Percentiles rank a stretch among this genome's conserved stretches.
phyloP scores from a whole-genome alignment of 2,113 vertebrate species.

The Dermatemys mawii region DNA sequence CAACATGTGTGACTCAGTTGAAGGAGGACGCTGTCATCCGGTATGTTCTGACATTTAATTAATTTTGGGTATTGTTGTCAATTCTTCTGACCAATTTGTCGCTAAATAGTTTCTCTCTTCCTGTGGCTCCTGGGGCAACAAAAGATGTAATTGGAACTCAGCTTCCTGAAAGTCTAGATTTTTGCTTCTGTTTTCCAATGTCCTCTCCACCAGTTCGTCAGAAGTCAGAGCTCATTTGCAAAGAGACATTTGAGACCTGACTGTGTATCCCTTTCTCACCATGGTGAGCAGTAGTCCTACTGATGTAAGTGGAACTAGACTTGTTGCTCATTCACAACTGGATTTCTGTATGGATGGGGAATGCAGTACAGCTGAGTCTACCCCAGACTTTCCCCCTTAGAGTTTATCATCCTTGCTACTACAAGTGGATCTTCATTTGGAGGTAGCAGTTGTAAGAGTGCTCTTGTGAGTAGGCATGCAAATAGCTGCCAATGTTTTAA shows the following conservation, averaged over 20 bases:
- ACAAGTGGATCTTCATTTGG: neutral
- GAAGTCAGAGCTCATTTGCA: neutral
- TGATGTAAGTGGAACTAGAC: neutral
- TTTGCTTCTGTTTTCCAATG: slow-evolving; percentile 36
- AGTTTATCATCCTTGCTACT: neutral
- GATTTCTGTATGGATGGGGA: neutral
- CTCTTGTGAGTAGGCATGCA: neutral
- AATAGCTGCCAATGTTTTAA: neutral
- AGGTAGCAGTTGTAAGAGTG: neutral
- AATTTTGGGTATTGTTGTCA: slow-evolving; percentile 44
- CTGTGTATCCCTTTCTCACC: neutral
- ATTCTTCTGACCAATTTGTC: slow-evolving; percentile 31
- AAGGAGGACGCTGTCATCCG: slow-evolving; percentile 46
- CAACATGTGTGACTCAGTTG: slow-evolving; percentile 27
- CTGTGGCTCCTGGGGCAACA: neutral
- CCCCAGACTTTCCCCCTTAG: neutral
- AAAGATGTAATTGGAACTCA: neutral
- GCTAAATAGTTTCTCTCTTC: neutral
- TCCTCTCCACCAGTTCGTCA: neutral
- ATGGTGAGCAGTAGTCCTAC: neutral
- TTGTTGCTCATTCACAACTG: neutral
- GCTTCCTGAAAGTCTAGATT: neutral
- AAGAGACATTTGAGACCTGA: neutral
- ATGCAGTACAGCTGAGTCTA: neutral
- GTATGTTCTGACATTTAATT: slow-evolving; percentile 54